phyloP scores from a whole-genome alignment of 2,888 invertebrate species.

The Caenorhabditis sp. region DNA sequence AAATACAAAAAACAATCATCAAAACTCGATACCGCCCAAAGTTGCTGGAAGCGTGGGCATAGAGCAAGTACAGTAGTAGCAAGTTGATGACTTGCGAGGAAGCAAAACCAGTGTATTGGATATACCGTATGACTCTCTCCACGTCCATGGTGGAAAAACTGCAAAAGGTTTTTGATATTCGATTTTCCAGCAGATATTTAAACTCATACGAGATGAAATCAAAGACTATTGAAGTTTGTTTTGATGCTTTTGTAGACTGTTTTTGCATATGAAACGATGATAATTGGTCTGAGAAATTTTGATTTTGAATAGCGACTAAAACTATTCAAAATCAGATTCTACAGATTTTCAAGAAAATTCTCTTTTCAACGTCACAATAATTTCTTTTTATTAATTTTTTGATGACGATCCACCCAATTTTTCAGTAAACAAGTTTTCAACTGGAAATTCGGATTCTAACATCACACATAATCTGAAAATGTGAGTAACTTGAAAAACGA shows the following conservation, averaged over 20 bases:
- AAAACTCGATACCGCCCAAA: slow-evolving; percentile 49
- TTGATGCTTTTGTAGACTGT: neutral
- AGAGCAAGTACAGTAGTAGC: slow-evolving; percentile 30
- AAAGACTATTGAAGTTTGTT: neutral
- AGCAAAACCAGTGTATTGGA: slow-evolving; percentile 37
- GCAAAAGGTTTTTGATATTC: too few species aligned
- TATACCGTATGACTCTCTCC: slow-evolving; percentile 11
- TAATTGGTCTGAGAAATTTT: neutral
- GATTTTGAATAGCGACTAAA: too few species aligned
- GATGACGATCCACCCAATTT: too few species aligned
- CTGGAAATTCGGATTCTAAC: neutral
- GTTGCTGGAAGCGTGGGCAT: slow-evolving; percentile 3
- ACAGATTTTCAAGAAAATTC: too few species aligned
- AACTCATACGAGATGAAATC: neutral
- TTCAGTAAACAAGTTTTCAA: neutral
- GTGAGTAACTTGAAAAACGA: too few species aligned
- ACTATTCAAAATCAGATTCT: too few species aligned
- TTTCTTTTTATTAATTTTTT: too few species aligned
- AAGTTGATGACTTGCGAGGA: slow-evolving; percentile 31
- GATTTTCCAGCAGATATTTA: neutral
- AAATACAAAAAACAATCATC: slow-evolving; percentile 31
- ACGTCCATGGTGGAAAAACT: slow-evolving; percentile 19
- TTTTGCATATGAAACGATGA: neutral
- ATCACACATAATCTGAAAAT: too few species aligned
- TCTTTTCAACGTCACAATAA: too few species aligned